Percentiles rank a stretch among this genome's conserved stretches.
These are phyloP conservation scores for Aleiodes testaceus DNA, from an alignment of 2,888 invertebrate species.

Conservation along the genomic window DNA sequence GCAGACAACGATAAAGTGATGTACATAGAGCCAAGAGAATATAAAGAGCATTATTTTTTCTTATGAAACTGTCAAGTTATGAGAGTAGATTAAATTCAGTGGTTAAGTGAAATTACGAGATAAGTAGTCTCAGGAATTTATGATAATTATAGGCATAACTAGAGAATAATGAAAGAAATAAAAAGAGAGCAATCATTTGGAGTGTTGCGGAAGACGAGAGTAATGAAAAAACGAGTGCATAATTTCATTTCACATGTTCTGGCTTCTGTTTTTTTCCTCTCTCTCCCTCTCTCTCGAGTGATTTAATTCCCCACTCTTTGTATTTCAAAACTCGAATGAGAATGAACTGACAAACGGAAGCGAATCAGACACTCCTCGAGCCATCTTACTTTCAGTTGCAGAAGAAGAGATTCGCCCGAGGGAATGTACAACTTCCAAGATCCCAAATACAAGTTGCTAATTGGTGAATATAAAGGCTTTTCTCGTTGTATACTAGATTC, in stretches of 20 bases:
- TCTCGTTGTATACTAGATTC: slow-evolving; percentile 54
- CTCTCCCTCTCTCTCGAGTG: background rate
- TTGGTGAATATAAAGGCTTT: slow-evolving; percentile 57
- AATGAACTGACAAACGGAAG: slow-evolving; percentile 26
- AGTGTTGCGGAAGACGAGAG: background rate
- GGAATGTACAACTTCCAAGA: slow-evolving; percentile 52
- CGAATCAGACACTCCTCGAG: slow-evolving; percentile 27
- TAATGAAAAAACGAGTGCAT: too few species aligned
- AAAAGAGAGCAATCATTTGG: background rate
- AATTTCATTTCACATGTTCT: background rate
- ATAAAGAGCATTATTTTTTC: slow-evolving; percentile 6
- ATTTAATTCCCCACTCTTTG: background rate
- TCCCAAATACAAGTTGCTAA: slow-evolving; percentile 63
- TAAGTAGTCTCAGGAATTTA: slow-evolving; percentile 3
- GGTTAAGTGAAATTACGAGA: slow-evolving; percentile 12
- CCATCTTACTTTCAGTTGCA: background rate
- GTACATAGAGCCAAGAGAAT: slow-evolving; percentile 12
- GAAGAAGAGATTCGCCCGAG: slow-evolving; percentile 46
- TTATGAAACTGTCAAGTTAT: slow-evolving; percentile 9
- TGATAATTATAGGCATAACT: slow-evolving; percentile 7
- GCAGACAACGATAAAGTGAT: slow-evolving; percentile 26
- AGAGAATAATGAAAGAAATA: background rate
- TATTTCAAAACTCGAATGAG: background rate
- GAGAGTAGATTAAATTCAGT: slow-evolving; percentile 8
- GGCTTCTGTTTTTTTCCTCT: background rate